Conservation (phyloP, 1,140 invertebrate genomes). For the Dysdera silvatica region DNA sequence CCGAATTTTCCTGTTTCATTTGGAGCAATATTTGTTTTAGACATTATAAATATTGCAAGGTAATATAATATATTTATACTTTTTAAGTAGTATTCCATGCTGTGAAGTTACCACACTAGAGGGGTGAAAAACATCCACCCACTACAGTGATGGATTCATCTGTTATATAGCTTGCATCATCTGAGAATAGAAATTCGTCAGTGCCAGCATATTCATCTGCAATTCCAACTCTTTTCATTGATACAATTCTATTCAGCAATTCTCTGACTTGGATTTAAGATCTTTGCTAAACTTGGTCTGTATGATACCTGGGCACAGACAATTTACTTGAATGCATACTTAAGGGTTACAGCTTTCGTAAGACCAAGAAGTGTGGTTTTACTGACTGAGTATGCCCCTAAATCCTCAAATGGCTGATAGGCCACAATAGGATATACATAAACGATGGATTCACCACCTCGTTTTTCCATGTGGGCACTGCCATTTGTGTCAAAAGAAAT, state of each 20-base stretch:
- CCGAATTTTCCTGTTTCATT: too few relatives aligned
- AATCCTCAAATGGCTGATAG: conserved; percentile 72
- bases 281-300: conserved; percentile 76
- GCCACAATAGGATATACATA: conserved; percentile 84
- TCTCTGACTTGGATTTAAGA: conserved; percentile 33
- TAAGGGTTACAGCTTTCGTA: conserved; percentile 64
- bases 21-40: too few relatives aligned
- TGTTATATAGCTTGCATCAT: conserved; percentile 87
- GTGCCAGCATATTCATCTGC: conserved; percentile 70
- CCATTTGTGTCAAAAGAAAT: conserved; percentile 79
- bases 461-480: conserved; percentile 70
- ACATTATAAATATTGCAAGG: too few relatives aligned
- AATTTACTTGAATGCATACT: conserved; percentile 75
- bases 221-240: conserved; percentile 48
- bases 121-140: conserved; percentile 67
- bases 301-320: conserved; percentile 84
- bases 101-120: conserved; percentile 37
- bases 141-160: conserved; percentile 78
- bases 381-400: conserved; percentile 86
- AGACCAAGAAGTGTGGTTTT: conserved; percentile 88
- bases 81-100: not conserved
- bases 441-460: conserved; percentile 66
- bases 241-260: conserved; percentile 28
- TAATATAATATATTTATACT: too few relatives aligned
- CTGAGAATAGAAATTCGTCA: conserved; percentile 79